These are phyloP conservation scores for Pithys albifrons DNA, from an alignment of 2,113 vertebrate genomes.

Conservation along the genomic window DNA sequence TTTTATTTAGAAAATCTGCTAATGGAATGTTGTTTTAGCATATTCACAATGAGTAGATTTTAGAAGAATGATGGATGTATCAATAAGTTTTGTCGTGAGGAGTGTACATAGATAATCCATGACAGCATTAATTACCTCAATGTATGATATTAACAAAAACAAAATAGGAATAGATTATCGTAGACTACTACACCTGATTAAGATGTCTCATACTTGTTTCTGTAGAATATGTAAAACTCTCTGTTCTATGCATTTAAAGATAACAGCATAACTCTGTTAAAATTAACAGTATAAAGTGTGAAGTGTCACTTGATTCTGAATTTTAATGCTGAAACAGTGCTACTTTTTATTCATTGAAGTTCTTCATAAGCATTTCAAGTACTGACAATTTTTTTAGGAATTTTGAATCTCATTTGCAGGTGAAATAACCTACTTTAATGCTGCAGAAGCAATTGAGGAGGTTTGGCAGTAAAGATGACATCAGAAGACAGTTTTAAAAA, in stretches of 20 bases:
- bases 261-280: constrained; percentile 50
- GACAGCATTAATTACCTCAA: not conserved
- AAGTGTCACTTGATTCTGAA: constrained; percentile 64
- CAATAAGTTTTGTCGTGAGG: not conserved
- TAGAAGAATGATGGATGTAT: not conserved
- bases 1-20: constrained; percentile 48
- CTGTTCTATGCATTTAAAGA: constrained; percentile 31
- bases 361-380: constrained; percentile 33
- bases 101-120: not conserved
- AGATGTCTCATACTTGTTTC: constrained; percentile 53
- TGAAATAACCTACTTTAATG: constrained; percentile 12
- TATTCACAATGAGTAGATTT: not conserved
- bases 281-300: constrained; percentile 70
- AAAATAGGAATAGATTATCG: constrained; percentile 39
- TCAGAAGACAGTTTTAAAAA: not conserved
- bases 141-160: constrained; percentile 28
- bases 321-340: constrained; percentile 51
- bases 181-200: constrained; percentile 60
- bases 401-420: constrained; percentile 34
- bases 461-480: not conserved
- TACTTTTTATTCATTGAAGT: constrained; percentile 48
- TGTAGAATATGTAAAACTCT: constrained; percentile 27
- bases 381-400: not conserved
- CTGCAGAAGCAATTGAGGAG: not conserved
- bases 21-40: not conserved